Conservation (phyloP, 92 coral and sea anemone genomes). For the Paragorgia papillata region DNA sequence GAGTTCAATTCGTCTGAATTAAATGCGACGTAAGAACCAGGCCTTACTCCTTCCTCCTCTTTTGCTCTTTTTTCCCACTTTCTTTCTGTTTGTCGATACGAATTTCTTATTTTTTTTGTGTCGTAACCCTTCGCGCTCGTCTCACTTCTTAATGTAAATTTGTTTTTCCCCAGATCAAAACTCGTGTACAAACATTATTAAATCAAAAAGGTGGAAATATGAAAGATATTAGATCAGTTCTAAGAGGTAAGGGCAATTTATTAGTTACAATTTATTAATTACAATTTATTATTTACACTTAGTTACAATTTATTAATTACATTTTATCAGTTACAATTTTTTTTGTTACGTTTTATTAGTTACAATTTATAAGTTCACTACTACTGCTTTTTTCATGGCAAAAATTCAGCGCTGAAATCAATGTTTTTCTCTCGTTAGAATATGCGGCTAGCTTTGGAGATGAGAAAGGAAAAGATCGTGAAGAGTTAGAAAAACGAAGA, state of each 20-base stretch:
- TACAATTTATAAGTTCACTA: no score
- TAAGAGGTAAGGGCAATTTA: conserved; percentile 73
- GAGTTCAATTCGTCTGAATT: no score
- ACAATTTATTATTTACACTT: no score
- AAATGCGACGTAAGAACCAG: no score
- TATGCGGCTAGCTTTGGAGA: conserved; percentile 99
- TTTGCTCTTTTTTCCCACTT: no score
- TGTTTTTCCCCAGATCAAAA: conserved; percentile 61
- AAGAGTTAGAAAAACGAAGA: conserved; percentile 89
- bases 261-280: neutral
- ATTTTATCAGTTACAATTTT: no score
- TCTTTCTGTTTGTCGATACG: no score
- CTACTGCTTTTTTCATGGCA: no score
- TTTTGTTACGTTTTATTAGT: no score
- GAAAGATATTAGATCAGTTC: conserved; percentile 91
- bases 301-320: no score
- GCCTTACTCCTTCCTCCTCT: no score
- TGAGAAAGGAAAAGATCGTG: conserved; percentile 93
- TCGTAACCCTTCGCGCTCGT: neutral
- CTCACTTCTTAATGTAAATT: neutral
- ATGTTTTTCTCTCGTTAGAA: conserved; percentile 52
- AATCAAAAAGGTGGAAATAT: conserved; percentile 97
- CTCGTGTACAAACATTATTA: conserved; percentile 81
- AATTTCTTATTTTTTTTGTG: neutral
- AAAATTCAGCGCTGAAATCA: neutral